Evolutionary conservation across 2,797 vertebrate species (phyloP), one percentile per base, ranked within the genome.

Genomic region (Chaunax sp.): DNA sequence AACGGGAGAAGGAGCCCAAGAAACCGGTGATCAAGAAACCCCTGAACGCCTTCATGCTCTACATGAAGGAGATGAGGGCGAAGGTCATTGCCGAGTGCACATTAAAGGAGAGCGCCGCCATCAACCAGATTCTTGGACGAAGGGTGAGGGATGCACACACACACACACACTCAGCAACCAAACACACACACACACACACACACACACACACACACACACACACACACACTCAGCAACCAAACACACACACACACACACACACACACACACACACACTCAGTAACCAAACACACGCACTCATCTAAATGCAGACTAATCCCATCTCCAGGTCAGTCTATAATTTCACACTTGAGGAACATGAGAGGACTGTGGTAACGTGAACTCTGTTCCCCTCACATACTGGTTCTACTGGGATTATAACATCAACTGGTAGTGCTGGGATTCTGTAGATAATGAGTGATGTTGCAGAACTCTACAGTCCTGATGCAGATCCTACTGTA

Each of bases 31-130:
- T 99, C 88, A 99, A 99, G 94, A 99, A 99, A 81, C 98, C 98
- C 14, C 92, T 99, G 83, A 99, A 99, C 0, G 98, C 98, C 77
- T 99, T 99, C 90, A 99, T 99, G 98, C 94, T 99, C 54, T 99
- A 99, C 93, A 99, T 99, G 98, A 99, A 99, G 94, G 97, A 99
- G 91, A 99, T 98, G 98, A 93, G 98, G 83, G 97, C 97, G 0
- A 99, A 98, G 87, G 97, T 99, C 80, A 99, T 99, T 11, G 98
- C 98, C 0, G 98, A 99, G 75, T 99, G 98, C 90, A 99, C 97
- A 40, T 94, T 99, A 92, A 99, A 99, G 84, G 97, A 99, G 92
- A 99, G 97, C 1, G 98, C 98, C 0, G 98, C 98, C 64, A 99
- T 99, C 92, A 99, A 99, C 90, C 98, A 99, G 95, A 99, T 99